Percentiles rank a stretch among this genome's conserved stretches.
phyloP scores from a whole-genome alignment of 2,797 vertebrate species.

The Cuculus canorus region DNA sequence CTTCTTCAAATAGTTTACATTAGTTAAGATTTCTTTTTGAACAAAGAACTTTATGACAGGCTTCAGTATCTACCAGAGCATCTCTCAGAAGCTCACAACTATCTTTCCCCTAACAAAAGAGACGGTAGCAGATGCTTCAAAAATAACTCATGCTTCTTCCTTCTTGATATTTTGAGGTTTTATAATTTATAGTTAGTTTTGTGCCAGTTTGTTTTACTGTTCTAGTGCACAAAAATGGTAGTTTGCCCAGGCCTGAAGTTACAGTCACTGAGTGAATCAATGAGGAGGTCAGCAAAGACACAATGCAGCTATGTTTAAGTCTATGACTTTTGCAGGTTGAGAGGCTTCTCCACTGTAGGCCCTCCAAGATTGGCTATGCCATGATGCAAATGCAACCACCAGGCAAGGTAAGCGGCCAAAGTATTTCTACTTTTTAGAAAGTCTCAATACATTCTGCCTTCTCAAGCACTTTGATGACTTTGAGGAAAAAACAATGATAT shows the following conservation, averaged over 20 bases:
- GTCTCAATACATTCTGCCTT: not conserved
- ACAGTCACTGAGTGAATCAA: not conserved
- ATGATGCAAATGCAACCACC: not conserved
- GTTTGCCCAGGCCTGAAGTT: not conserved
- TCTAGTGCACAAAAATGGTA: not conserved
- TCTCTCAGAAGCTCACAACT: not conserved
- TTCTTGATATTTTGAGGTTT: not conserved
- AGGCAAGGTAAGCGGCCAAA: not conserved
- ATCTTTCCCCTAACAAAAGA: not conserved
- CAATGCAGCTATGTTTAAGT: rapidly evolving
- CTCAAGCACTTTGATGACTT: not conserved
- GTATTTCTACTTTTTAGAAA: not conserved
- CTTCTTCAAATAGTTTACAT: not conserved
- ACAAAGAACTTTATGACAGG: not conserved
- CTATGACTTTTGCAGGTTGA: not conserved
- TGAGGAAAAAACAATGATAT: not conserved
- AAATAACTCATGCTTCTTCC: not conserved
- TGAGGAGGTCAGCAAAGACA: not conserved
- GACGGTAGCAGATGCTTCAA: not conserved
- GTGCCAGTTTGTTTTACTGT: not conserved
- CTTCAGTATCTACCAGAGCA: not conserved
- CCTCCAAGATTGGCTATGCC: not conserved
- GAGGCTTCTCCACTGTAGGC: not conserved
- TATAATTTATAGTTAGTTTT: not conserved
- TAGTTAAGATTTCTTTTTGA: conserved; percentile 7